These are phyloP conservation scores for Furnarius figulus DNA, from an alignment of 2,113 vertebrate species.

Conservation along the genomic window DNA sequence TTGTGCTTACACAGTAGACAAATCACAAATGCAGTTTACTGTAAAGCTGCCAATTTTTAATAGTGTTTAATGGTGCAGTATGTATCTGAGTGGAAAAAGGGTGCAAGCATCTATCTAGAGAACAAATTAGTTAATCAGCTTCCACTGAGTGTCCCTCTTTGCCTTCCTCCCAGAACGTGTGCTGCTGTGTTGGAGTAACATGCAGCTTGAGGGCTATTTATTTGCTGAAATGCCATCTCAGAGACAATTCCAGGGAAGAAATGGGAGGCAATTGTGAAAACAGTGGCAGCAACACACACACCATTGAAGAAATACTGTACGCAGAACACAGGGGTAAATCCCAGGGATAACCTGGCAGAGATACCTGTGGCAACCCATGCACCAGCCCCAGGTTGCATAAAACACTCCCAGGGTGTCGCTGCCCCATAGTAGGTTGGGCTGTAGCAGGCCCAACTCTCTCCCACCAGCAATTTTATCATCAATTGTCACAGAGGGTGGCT, in stretches of 20 bases:
- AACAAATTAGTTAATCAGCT: not conserved
- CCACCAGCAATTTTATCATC: not conserved
- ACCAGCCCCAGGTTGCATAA: not conserved
- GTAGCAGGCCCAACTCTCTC: rapidly evolving
- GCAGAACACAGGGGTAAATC: not conserved
- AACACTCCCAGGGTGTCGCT: rapidly evolving
- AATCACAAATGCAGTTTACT: not conserved
- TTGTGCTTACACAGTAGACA: not conserved
- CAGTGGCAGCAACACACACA: rapidly evolving
- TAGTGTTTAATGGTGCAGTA: not conserved
- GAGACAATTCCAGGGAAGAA: not conserved
- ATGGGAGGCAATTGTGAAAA: not conserved
- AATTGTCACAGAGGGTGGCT: not conserved
- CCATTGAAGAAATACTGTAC: not conserved
- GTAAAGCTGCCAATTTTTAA: not conserved
- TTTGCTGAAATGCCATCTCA: not conserved
- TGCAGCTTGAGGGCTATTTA: not conserved
- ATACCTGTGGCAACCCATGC: not conserved
- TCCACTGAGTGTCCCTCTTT: not conserved
- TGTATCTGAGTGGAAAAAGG: not conserved
- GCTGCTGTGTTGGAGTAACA: not conserved
- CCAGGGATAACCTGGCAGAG: not conserved
- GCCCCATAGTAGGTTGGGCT: not conserved
- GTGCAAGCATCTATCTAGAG: not conserved
- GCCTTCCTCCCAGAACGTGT: not conserved